Evolutionary conservation across 2,888 invertebrate species (phyloP), one percentile per base, ranked within the genome.

Genomic region (Patella caerulea): DNA sequence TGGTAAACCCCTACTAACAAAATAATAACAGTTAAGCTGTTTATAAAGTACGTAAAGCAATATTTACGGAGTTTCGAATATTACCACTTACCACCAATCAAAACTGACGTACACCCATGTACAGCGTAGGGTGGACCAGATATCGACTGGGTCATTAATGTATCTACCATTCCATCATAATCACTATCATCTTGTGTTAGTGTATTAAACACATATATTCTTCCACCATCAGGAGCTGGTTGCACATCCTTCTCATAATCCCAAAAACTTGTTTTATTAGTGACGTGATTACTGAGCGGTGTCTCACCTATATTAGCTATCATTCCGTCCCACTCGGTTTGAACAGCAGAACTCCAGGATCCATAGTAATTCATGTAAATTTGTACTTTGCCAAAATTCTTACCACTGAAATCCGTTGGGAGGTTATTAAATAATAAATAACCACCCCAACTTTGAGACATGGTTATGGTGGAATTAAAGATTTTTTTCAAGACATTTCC

Each of bases 181-280:
- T 65, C 65, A 11, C 19, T 65, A 65, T 65, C 65, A 24, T 65
- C 24, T 12, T 65, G 65, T 11, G 24, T n/a, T 24, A 65, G 65
- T 14, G 65, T 19, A 65, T 65, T 65, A 19, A 19, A 65, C 4
- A 65, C 9, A 65, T 65, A 65, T 65, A 65, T 19, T 12, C 65
- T 65, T 4, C 19, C 65, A 19, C 65, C 65, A 65, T 24, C 65
- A n/a, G 19, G 19, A 65, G n/a, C 54, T 29, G 53, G 53, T 53
- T 17, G 11, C n/a, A 54, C 73, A 24, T 54, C 34, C 15, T 73
- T 73, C 54, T 73, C 52, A 19, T 73, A 73, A 11, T 73, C 55
- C 73, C 24, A 73, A 55, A 54, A 73, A 55, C 54, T 55, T 7
- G 73, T 73, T 9, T 73, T 52, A 29, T 73, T 73, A 3, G 15